These are phyloP conservation scores for Poeciliopsis gracilis DNA, from an alignment of 2,797 vertebrate species.

Conservation along the genomic window DNA sequence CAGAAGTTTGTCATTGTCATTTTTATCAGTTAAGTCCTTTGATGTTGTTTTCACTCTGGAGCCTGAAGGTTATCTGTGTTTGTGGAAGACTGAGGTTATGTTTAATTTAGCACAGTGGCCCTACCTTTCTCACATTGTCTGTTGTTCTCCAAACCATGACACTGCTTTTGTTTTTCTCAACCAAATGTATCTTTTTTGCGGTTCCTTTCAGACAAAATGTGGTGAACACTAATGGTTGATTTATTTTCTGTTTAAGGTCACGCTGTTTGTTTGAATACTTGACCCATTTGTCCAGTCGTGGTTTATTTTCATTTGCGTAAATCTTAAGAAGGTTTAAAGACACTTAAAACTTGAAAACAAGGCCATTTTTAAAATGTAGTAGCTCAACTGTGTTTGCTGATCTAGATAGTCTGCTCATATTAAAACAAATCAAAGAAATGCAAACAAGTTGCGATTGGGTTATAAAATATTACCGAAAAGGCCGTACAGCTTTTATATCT, in stretches of 20 bases:
- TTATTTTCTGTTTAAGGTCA: neutral
- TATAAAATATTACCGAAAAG: neutral
- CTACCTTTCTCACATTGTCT: conserved; percentile 25
- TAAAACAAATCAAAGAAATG: neutral
- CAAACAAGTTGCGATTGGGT: neutral
- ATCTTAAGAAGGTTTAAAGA: neutral
- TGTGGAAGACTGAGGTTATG: conserved; percentile 27
- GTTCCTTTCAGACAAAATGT: conserved; percentile 28
- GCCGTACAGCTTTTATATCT: neutral
- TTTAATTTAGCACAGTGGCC: conserved; percentile 43
- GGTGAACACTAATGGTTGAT: neutral
- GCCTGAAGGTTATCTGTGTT: conserved; percentile 49
- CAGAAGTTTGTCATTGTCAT: conserved; percentile 40
- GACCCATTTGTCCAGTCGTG: neutral
- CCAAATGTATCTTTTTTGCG: conserved; percentile 14
- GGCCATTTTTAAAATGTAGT: neutral
- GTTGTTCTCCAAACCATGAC: conserved; percentile 26
- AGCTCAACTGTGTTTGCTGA: neutral
- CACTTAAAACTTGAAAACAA: neutral
- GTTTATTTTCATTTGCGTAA: neutral
- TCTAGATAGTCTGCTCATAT: neutral
- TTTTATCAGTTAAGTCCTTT: conserved; percentile 39
- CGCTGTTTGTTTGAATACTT: conserved; percentile 7
- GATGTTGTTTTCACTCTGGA: conserved; percentile 41
- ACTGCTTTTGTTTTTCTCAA: conserved; percentile 28